Conservation (phyloP, 2,888 invertebrate genomes). For the Cryptocephalus primarius region DNA sequence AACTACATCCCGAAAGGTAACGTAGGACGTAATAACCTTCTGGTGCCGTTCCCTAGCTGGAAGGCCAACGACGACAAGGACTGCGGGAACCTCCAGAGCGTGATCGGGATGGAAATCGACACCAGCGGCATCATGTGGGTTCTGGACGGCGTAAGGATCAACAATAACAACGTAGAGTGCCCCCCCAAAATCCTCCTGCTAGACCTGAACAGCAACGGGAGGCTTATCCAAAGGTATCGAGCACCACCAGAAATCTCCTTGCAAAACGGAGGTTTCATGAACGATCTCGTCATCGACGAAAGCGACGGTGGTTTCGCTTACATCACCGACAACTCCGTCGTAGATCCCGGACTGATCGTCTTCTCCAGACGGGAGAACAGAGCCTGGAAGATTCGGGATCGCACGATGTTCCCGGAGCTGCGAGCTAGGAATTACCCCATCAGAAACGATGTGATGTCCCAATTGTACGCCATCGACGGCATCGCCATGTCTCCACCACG, state of each 20-base stretch:
- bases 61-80: slow-evolving; percentile 43
- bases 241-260: slow-evolving; percentile 49
- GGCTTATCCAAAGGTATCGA: slow-evolving; percentile 45
- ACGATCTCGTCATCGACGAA: slow-evolving; percentile 61
- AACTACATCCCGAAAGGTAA: slow-evolving; percentile 27
- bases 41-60: slow-evolving; percentile 63
- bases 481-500: slow-evolving; percentile 53
- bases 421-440: slow-evolving; percentile 50
- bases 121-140: slow-evolving; percentile 59
- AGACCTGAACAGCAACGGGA: slow-evolving; percentile 50
- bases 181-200: slow-evolving; percentile 56
- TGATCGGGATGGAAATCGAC: slow-evolving; percentile 65
- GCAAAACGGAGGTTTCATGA: slow-evolving; percentile 47
- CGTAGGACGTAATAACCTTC: slow-evolving; percentile 41
- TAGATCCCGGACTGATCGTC: slow-evolving; percentile 61
- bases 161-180: slow-evolving; percentile 46
- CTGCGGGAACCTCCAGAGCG: slow-evolving; percentile 58
- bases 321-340: slow-evolving; percentile 55
- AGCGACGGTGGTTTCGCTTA: slow-evolving; percentile 57
- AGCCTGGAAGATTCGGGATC: slow-evolving; percentile 59
- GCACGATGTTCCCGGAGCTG: slow-evolving; percentile 50
- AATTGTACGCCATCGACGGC: slow-evolving; percentile 53
- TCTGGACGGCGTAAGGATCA: slow-evolving; percentile 54
- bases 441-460: slow-evolving; percentile 37
- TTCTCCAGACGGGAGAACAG: slow-evolving; percentile 51